These are phyloP conservation scores for Lutjanus erythropterus DNA, from an alignment of 2,113 vertebrate genomes.

Conservation along the genomic window DNA sequence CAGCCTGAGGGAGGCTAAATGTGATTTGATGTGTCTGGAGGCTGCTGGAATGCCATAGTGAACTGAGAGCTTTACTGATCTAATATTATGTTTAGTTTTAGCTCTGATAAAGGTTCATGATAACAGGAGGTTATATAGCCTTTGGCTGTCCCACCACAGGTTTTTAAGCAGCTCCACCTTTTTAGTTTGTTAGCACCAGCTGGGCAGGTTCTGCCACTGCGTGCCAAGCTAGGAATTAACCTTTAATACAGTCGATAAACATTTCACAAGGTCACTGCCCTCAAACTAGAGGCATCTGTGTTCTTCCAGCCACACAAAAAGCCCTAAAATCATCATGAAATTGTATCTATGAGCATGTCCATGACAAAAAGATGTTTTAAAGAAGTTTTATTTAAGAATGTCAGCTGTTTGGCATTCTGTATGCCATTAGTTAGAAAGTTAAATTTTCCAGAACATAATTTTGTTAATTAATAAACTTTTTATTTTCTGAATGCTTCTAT, in stretches of 20 bases:
- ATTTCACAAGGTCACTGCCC: too few species aligned
- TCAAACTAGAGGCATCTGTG: too few species aligned
- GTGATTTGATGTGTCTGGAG: constrained; percentile 29
- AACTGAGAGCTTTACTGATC: constrained; percentile 8
- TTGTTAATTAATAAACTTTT: too few species aligned
- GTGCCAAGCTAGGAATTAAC: neutral
- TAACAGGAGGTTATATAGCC: neutral
- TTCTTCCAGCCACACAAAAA: too few species aligned
- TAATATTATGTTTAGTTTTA: constrained; percentile 25
- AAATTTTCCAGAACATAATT: too few species aligned
- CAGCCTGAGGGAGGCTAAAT: constrained; percentile 29
- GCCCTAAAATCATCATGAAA: too few species aligned
- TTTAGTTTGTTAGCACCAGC: neutral
- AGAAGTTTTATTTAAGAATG: too few species aligned
- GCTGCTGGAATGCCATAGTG: neutral
- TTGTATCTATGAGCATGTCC: too few species aligned
- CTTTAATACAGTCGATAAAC: neutral
- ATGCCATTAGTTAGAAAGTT: too few species aligned
- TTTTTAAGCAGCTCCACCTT: neutral
- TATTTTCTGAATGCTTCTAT: too few species aligned
- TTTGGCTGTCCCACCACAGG: neutral
- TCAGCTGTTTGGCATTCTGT: too few species aligned
- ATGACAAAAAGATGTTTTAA: too few species aligned
- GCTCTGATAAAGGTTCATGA: constrained; percentile 5
- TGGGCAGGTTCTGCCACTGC: neutral